phyloP scores from a whole-genome alignment of 2,113 vertebrate genomes.

The Agapornis roseicollis region DNA sequence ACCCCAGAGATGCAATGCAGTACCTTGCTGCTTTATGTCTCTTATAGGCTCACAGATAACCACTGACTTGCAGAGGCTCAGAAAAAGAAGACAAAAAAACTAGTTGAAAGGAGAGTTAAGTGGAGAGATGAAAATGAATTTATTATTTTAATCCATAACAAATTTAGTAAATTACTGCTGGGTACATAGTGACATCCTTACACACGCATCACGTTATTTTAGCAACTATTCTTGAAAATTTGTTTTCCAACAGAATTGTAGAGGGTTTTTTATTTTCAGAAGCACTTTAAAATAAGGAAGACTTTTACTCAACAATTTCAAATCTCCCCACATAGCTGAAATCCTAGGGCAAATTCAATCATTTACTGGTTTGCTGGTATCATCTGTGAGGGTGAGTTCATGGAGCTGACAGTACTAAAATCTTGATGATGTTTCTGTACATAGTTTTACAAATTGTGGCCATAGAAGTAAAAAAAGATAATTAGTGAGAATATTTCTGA shows the following conservation, averaged over 20 bases:
- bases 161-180: background rate
- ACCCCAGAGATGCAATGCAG: accelerated
- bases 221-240: background rate
- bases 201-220: accelerated
- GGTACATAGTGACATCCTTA: accelerated
- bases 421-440: background rate
- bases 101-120: background rate
- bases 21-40: background rate
- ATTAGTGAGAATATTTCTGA: background rate
- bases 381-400: background rate
- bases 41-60: background rate
- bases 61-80: accelerated
- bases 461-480: background rate
- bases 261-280: background rate
- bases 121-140: background rate
- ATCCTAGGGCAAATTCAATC: background rate
- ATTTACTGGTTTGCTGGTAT: background rate
- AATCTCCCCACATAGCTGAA: background rate
- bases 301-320: background rate
- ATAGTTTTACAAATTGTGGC: background rate
- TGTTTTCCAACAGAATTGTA: background rate
- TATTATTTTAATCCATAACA: background rate
- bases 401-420: background rate
- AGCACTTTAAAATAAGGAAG: background rate
- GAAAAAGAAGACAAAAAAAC: background rate